These are phyloP conservation scores for Leptoteleia sp. DNA, from an alignment of 1,140 invertebrate genomes.

Conservation along the genomic window DNA sequence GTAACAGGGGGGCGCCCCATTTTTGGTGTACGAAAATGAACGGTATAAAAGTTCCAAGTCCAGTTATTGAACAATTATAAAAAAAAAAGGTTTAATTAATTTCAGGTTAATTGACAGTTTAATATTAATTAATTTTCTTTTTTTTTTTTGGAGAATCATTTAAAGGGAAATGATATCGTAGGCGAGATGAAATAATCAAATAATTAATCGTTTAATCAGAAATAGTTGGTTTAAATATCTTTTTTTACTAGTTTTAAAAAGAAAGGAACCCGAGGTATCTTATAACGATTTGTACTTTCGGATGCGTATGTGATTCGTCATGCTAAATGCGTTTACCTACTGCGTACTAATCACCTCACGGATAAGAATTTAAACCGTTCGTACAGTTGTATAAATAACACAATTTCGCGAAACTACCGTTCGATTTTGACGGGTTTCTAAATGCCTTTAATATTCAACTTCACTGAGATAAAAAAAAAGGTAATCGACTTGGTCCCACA, in stretches of 20 bases:
- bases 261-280: too few relatives aligned
- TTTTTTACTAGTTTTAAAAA: too few relatives aligned
- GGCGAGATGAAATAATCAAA: too few relatives aligned
- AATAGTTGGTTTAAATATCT: too few relatives aligned
- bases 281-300: conserved; percentile 7
- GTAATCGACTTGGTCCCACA: too few relatives aligned
- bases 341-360: conserved; percentile 33
- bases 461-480: neutral
- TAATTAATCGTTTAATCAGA: too few relatives aligned
- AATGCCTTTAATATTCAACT: neutral
- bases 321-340: conserved; percentile 18
- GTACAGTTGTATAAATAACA: conserved; percentile 33
- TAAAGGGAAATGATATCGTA: too few relatives aligned
- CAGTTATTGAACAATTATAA: neutral
- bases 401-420: conserved; percentile 38
- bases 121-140: too few relatives aligned
- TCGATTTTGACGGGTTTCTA: conserved; percentile 26
- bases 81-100: neutral
- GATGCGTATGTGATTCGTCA: neutral
- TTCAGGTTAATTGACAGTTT: too few relatives aligned
- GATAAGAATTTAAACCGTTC: conserved; percentile 23
- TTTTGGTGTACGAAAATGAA: neutral
- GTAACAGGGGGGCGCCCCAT: neutral
- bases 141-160: too few relatives aligned
- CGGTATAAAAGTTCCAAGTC: neutral